Evolutionary conservation across 2,888 invertebrate genomes (phyloP), one percentile per base, ranked within the genome.

Genomic region (Artemia sinica): DNA sequence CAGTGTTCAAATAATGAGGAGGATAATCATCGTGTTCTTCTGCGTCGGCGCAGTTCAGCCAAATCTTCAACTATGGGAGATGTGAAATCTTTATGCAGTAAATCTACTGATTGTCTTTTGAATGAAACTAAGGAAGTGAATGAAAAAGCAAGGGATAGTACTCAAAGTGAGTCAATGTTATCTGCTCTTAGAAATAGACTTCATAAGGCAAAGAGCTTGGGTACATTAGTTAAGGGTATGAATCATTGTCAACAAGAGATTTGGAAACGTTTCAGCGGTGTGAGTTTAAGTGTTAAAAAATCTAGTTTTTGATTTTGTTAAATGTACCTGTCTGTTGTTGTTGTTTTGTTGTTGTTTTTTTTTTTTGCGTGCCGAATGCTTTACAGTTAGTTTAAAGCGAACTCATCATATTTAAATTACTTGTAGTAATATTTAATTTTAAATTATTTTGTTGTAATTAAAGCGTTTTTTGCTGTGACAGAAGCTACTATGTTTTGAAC

Each of bases 161-260:
- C 28, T 66, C 66, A 66, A 41, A 28, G 14, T 13, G 48, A 18
- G 67, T 48, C 67, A 48, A 67, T 49, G 14, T 50, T n/a, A n/a
- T 12, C 49, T 49, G 49, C 49, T 11, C 50, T 79, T 66, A 80
- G 80, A 67, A 81, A 81, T 66, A 79, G 83, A 5, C 76, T 84
- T 63, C 84, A 84, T 75, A 84, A 84, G 74, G 82, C 84, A 41
- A 63, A 65, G 10, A 68, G 68, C 12, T 66, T 70, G n/a, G 70
- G 70, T 14, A 68, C 69, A 18, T 51, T 70, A 13, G 70, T 70
- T 13, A 70, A 70, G 66, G 70, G 68, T 48, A 49, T 70, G 66
- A 65, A 52, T 49, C 68, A 70, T 52, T 70, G 68, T 66, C 70
- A 70, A 58, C 65, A 68, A 50, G 70, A 70, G 58, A 48, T 70